Conservation (phyloP, 2,888 invertebrate genomes). For the Pterostichus niger region DNA sequence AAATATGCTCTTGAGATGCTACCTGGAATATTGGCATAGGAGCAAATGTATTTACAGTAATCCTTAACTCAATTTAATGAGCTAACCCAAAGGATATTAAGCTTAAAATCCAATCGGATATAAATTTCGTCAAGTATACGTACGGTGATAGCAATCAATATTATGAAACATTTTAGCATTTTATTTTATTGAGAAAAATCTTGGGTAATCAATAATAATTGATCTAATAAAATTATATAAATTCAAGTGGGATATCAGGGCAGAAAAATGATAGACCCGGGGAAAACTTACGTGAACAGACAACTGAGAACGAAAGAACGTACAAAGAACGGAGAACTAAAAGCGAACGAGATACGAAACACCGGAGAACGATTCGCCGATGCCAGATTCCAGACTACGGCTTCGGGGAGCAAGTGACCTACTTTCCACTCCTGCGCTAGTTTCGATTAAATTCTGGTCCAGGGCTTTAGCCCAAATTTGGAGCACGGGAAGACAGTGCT, state of each 20-base stretch:
- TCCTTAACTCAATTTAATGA: slow-evolving; percentile 29
- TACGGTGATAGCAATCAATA: slow-evolving; percentile 17
- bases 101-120: slow-evolving; percentile 45
- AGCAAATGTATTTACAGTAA: slow-evolving; percentile 23
- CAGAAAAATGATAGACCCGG: no score
- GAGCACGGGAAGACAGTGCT: slow-evolving; percentile 28
- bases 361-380: not conserved
- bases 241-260: no score
- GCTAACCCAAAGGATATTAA: slow-evolving; percentile 37
- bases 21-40: not conserved
- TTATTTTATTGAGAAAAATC: slow-evolving; percentile 5
- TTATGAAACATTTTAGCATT: not conserved
- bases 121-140: slow-evolving; percentile 14
- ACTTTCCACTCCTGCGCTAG: slow-evolving; percentile 41
- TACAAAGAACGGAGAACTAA: no score
- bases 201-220: not conserved
- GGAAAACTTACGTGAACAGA: no score
- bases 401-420: slow-evolving; percentile 32
- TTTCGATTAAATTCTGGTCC: slow-evolving; percentile 54
- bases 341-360: no score
- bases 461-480: slow-evolving; percentile 52
- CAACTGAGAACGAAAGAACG: no score
- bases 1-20: no score
- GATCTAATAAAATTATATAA: not conserved
- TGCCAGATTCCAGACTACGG: slow-evolving; percentile 5